Base-by-base conservation (phyloP, 1,140 invertebrate genomes). In the Nixonia krombeini region DNA sequence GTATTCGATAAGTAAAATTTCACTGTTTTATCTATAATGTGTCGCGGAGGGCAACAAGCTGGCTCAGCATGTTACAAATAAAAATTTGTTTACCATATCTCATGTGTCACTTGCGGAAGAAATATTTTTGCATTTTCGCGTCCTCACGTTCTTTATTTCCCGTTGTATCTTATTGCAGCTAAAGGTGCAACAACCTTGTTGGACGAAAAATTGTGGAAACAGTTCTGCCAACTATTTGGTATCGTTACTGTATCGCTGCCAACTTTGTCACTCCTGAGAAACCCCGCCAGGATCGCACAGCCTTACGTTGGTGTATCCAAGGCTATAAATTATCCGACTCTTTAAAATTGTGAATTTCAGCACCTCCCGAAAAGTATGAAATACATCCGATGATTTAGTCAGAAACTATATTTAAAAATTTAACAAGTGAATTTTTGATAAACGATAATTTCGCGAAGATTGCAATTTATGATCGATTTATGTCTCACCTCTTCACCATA, bases 221-320 rank as follows among this genome's bases (percentile, higher is more conserved):
- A 13, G 44, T 28, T 44, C 28, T 26, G 40, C 13, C 57, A 50
- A 52, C 57, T 67, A 61, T 53, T 51, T 29, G 56, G 15, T 61
- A 61, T 68, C 64, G 64, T 44, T 56, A 40, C 63, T 58, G 57
- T 59, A 59, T 67, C 42, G 56, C 10, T 67, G 63, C 63, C 63
- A 67, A 67, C 37, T 67, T 67, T 67, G 51, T 67, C 63, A 55
- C 61, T 51, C 63, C 41, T 40, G 28, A 57, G 53, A 49, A 65
- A 52, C 52, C 62, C 63, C 40, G 55, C 63, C 50, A 66, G 44
- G 47, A 53, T 10, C 37, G 15, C 31, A 23, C 37, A 13, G 29
- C 33, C 35, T 29, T 31, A 38, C 50, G 55, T 55, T 66, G 56
- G 64, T 46, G 53, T 51, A 67, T 67, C 50, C 50, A 17, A 12